These are phyloP conservation scores for Cheilosia impressa DNA, from an alignment of 2,888 invertebrate species.

Conservation along the genomic window DNA sequence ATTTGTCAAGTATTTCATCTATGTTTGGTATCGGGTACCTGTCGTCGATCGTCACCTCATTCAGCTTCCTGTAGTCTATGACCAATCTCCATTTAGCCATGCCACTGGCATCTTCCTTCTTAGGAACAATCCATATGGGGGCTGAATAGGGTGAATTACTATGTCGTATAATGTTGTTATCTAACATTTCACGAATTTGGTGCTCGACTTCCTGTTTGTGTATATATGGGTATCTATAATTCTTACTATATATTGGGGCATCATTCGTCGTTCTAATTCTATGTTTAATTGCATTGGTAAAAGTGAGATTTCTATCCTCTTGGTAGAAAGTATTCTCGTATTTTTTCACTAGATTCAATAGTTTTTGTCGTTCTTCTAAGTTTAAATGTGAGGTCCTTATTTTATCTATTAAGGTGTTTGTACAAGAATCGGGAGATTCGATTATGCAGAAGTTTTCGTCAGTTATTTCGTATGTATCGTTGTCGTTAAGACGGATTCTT, in stretches of 20 bases:
- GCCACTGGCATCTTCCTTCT: conserved; percentile 63
- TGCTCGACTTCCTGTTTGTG: conserved; percentile 62
- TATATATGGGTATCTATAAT: conserved; percentile 60
- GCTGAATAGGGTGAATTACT: conserved; percentile 64
- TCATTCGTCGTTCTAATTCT: conserved; percentile 50
- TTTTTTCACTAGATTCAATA: conserved; percentile 30
- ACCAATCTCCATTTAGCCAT: conserved; percentile 64
- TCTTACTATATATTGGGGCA: conserved; percentile 41
- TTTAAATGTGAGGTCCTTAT: conserved; percentile 27
- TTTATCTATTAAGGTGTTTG: not conserved
- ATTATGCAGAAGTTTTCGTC: conserved; percentile 2
- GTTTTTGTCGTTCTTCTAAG: conserved; percentile 18
- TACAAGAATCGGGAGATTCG: not conserved
- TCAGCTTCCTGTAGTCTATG: too few relatives aligned
- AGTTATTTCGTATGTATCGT: not conserved
- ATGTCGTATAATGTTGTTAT: conserved; percentile 55
- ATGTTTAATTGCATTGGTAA: conserved; percentile 42
- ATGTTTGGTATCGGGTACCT: conserved; percentile 73
- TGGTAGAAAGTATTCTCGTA: conserved; percentile 44
- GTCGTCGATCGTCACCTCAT: conserved; percentile 69
- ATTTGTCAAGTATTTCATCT: conserved; percentile 45
- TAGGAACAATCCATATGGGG: conserved; percentile 67
- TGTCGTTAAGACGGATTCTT: conserved; percentile 3
- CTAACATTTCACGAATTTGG: conserved; percentile 63
- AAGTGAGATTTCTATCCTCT: conserved; percentile 44